Evolutionary conservation across 2,797 vertebrate species (phyloP), one percentile per base, ranked within the genome.

Genomic region (Lerista edwardsae): DNA sequence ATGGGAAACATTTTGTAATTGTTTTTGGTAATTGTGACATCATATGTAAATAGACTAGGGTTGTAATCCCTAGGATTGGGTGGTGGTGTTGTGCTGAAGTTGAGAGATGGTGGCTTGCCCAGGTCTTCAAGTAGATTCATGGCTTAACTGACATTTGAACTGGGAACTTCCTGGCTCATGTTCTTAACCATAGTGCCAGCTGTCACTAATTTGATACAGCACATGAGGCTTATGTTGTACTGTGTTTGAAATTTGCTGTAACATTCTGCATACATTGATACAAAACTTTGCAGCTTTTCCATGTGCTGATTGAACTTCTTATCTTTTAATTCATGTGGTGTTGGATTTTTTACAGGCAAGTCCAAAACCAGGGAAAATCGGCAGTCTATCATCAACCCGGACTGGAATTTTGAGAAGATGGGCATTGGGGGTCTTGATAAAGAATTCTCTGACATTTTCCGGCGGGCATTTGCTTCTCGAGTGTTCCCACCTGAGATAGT

Each of bases 381-480:
- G 0, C 98, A 99, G 94, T 98, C 98, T 17, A 99, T 99, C 95
- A 99, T 99, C 95, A 99, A 98, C 92, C 98, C 98, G 0, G 98
- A 99, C 95, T 99, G 98, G 98, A 99, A 99, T 92, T 99, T 99
- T 93, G 98, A 99, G 95, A 97, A 97, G 87, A 99, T 99, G 98
- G 98, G 98, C 6, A 99, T 99, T 1, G 98, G 98, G 19, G 98
- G 98, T 75, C 96, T 99, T 14, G 98, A 99, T 94, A 98, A 96
- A 86, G 98, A 99, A 88, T 99, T 99, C 86, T 99, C 98, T 0
- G 98, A 97, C 89, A 99, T 99, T 93, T 99, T 99, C 94, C 97
- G 98, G 11, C 88, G 98, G 89, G 98, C 98, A 27, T 99, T 99
- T 82, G 98, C 98, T 85, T 99, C 98, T 7, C 94, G 98, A 84